These are phyloP conservation scores for Acanthosepion pharaonis DNA, from an alignment of 2,888 invertebrate species.

Conservation along the genomic window DNA sequence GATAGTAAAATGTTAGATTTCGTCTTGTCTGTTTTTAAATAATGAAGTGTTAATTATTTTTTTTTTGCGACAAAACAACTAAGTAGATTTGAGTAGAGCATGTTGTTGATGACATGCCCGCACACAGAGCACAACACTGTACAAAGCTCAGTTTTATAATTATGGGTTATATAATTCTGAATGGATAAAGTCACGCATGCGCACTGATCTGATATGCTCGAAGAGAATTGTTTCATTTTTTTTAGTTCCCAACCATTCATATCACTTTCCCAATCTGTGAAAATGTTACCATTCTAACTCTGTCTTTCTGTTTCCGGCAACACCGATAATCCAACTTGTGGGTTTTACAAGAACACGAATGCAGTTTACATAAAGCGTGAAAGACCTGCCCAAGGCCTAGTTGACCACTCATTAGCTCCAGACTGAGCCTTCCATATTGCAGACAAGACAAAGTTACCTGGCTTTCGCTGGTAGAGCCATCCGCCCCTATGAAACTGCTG, in stretches of 20 bases:
- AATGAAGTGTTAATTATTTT: too few species aligned
- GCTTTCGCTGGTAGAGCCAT: not conserved
- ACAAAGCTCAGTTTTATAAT: too few species aligned
- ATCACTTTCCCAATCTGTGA: not conserved
- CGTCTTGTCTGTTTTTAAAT: too few species aligned
- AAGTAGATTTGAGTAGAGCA: too few species aligned
- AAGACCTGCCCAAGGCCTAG: slow-evolving; percentile 15
- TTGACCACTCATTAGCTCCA: not conserved
- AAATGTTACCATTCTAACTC: not conserved
- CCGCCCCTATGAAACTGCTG: not conserved
- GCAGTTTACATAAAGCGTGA: not conserved
- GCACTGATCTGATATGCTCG: too few species aligned
- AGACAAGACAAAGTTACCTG: not conserved
- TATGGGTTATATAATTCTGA: too few species aligned
- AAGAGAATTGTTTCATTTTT: not conserved
- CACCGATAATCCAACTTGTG: not conserved
- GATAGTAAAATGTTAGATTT: too few species aligned
- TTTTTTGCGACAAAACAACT: too few species aligned
- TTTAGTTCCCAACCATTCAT: not conserved
- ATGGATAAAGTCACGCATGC: too few species aligned
- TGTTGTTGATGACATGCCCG: too few species aligned
- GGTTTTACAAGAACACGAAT: not conserved
- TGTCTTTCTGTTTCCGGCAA: not conserved
- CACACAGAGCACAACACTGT: too few species aligned
- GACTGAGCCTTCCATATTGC: not conserved